Conservation (phyloP, 1,140 invertebrate species). For the Argopecten irradians region DNA sequence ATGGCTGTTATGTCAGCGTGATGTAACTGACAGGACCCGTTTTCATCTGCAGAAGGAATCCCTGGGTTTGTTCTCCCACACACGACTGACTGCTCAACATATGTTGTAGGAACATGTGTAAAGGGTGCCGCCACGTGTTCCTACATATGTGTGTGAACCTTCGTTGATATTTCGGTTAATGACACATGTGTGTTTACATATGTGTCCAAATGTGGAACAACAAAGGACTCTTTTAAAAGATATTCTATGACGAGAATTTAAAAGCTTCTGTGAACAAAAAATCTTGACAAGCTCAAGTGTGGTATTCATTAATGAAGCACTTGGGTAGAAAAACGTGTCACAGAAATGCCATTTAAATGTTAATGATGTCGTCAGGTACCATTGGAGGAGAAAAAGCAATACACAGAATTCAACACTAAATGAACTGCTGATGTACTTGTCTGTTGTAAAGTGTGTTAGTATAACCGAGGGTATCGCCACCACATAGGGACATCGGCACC, state of each 20-base stretch:
- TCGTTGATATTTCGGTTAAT: not conserved
- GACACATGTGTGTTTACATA: not conserved
- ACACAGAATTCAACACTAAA: not conserved
- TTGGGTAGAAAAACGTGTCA: slow-evolving; percentile 2
- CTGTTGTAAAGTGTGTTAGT: not conserved
- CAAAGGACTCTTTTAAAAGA: not conserved
- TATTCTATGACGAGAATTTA: not conserved
- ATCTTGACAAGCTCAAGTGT: not conserved
- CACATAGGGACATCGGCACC: not conserved
- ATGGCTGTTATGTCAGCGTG: not conserved
- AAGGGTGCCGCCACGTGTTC: not conserved
- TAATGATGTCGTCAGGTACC: not conserved
- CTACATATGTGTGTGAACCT: not conserved
- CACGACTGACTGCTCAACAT: not conserved
- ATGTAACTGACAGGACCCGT: not conserved
- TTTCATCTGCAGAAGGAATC: not conserved
- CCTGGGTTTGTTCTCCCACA: not conserved
- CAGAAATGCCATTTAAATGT: not conserved
- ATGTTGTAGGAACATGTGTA: not conserved
- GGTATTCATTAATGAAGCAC: not conserved
- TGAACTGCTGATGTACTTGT: not conserved
- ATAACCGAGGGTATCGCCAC: not conserved
- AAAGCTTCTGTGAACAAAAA: not conserved
- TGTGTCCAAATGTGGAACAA: not conserved
- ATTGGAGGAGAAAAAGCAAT: not conserved